Evolutionary conservation across 2,888 invertebrate species (phyloP).

Genomic region (Leucophora obtusa): DNA sequence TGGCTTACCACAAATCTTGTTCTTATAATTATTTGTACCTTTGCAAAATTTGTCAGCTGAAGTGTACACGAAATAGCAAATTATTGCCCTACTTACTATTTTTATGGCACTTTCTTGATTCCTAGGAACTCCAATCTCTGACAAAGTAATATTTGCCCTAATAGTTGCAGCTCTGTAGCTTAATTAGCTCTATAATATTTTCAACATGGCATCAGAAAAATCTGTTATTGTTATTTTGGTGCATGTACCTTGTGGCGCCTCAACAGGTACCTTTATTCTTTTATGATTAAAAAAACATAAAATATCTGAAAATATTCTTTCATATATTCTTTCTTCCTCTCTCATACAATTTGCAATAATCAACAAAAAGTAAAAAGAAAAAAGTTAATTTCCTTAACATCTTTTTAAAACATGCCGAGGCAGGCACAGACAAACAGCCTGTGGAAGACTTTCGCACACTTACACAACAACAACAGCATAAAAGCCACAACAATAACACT

Average conservation of each 20-base stretch:
- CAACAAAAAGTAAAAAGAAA: constrained; percentile 23
- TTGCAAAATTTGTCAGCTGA: too few species aligned
- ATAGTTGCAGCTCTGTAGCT: too few species aligned
- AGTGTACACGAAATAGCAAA: too few species aligned
- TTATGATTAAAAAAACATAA: background rate
- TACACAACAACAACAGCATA: constrained; percentile 13
- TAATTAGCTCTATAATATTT: too few species aligned
- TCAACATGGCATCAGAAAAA: too few species aligned
- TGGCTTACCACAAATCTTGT: too few species aligned
- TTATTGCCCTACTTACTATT: too few species aligned
- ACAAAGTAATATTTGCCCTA: too few species aligned
- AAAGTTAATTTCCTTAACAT: constrained; percentile 61
- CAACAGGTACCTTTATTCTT: constrained; percentile 32
- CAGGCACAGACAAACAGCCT: constrained; percentile 44
- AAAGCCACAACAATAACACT: constrained; percentile 51
- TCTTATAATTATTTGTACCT: too few species aligned
- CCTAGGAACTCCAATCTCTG: too few species aligned
- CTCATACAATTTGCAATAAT: constrained; percentile 29
- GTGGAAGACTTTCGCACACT: background rate
- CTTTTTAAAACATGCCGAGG: constrained; percentile 28
- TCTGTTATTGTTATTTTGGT: background rate
- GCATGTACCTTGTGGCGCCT: constrained; percentile 39
- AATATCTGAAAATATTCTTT: constrained; percentile 16
- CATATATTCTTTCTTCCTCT: background rate
- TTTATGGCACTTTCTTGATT: too few species aligned